Conservation (phyloP, 2,888 invertebrate genomes). For the Phaonia tiefii region DNA sequence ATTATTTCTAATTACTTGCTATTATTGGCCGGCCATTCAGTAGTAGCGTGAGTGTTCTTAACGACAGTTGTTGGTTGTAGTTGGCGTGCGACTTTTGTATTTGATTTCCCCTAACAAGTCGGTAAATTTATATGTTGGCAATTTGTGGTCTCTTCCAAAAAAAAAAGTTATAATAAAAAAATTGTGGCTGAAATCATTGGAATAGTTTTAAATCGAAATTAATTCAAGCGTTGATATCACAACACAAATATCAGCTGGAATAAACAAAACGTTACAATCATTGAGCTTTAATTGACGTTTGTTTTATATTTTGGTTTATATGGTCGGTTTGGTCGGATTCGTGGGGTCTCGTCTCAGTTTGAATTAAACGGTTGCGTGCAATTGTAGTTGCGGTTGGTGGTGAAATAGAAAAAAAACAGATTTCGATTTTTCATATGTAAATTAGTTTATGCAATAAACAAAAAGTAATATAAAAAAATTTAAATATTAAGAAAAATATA, state of each 20-base stretch:
- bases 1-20: slow-evolving; percentile 63
- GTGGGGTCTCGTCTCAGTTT: slow-evolving; percentile 11
- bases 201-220: slow-evolving; percentile 24
- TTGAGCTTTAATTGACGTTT: slow-evolving; percentile 15
- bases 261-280: too few species aligned
- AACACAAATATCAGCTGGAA: background rate
- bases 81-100: background rate
- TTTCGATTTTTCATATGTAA: background rate
- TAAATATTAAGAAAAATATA: too few species aligned
- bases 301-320: slow-evolving; percentile 5
- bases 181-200: slow-evolving; percentile 19
- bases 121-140: too few species aligned
- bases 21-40: slow-evolving; percentile 40
- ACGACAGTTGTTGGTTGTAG: slow-evolving; percentile 44
- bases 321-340: slow-evolving; percentile 4
- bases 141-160: background rate
- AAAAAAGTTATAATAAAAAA: too few species aligned
- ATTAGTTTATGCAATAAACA: too few species aligned
- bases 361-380: slow-evolving; percentile 2
- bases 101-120: background rate
- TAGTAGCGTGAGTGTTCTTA: slow-evolving; percentile 50
- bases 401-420: background rate
- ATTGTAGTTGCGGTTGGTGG: background rate
- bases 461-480: too few species aligned
- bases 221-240: slow-evolving; percentile 27